These are phyloP conservation scores for Pseudolycoriella hygida DNA, from an alignment of 2,888 invertebrate genomes.

Conservation along the genomic window DNA sequence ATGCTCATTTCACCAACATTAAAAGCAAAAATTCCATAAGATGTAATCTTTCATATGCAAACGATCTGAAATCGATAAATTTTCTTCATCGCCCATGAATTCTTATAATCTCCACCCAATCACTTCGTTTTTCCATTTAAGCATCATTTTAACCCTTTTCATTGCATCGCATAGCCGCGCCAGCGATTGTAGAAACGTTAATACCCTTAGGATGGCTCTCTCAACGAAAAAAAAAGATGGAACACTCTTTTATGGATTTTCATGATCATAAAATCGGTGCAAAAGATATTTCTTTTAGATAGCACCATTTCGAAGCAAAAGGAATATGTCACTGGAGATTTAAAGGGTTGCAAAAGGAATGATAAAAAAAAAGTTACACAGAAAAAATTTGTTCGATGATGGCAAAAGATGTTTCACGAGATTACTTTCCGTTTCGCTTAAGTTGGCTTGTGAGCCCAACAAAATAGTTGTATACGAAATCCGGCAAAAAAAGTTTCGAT, in stretches of 20 bases:
- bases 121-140: background rate
- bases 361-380: background rate
- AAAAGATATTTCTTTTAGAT: constrained; percentile 1
- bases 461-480: no score
- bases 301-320: background rate
- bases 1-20: no score
- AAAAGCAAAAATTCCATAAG: no score
- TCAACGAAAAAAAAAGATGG: background rate
- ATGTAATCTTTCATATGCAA: no score
- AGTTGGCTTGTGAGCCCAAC: no score
- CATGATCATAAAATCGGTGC: constrained; percentile 1
- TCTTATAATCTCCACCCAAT: no score
- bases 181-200: background rate
- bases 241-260: constrained; percentile 1
- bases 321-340: constrained; percentile 1
- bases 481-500: no score
- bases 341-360: background rate
- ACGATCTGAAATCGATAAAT: no score
- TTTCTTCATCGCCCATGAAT: no score
- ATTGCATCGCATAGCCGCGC: background rate
- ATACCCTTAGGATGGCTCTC: background rate
- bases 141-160: background rate
- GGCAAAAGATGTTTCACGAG: background rate
- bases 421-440: background rate
- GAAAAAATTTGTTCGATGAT: background rate